A percentile compares a stretch with the other conserved stretches of the same genome.
phyloP scores from a whole-genome alignment of 2,797 vertebrate species.

The Eutrigla gurnardus region DNA sequence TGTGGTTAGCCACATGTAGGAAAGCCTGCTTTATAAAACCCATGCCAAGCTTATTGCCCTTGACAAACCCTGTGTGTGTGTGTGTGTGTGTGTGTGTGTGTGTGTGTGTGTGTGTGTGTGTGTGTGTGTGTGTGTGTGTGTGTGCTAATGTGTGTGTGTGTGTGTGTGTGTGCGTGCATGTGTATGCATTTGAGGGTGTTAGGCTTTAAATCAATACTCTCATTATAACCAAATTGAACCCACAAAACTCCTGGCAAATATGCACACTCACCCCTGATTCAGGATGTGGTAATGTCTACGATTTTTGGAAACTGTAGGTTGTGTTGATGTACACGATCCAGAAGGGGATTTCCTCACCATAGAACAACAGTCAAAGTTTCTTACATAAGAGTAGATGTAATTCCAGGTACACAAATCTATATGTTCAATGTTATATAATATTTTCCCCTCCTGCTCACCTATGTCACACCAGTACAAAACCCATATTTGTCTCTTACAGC shows the following conservation, averaged over 20 bases:
- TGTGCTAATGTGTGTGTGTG: background rate
- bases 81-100: background rate
- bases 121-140: conserved; percentile 2
- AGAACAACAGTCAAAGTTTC: background rate
- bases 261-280: background rate
- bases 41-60: conserved; percentile 5
- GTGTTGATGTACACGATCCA: background rate
- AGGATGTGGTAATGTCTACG: background rate
- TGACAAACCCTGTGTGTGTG: background rate
- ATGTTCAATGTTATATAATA: background rate
- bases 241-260: background rate
- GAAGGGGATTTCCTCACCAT: background rate
- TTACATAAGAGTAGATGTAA: conserved; percentile 1
- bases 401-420: background rate
- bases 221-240: background rate
- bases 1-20: conserved; percentile 32
- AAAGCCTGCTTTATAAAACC: conserved; percentile 16
- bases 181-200: conserved; percentile 5
- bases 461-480: conserved; percentile 56
- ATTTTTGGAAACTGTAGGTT: background rate
- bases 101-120: conserved; percentile 3
- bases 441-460: conserved; percentile 5
- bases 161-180: conserved; percentile 3
- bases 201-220: conserved; percentile 7
- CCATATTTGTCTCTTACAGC: conserved; percentile 43